A percentile compares a stretch with the other conserved stretches of the same genome.
Conservation (phyloP, 2,888 invertebrate genomes). For the Frankliniella intonsa region DNA sequence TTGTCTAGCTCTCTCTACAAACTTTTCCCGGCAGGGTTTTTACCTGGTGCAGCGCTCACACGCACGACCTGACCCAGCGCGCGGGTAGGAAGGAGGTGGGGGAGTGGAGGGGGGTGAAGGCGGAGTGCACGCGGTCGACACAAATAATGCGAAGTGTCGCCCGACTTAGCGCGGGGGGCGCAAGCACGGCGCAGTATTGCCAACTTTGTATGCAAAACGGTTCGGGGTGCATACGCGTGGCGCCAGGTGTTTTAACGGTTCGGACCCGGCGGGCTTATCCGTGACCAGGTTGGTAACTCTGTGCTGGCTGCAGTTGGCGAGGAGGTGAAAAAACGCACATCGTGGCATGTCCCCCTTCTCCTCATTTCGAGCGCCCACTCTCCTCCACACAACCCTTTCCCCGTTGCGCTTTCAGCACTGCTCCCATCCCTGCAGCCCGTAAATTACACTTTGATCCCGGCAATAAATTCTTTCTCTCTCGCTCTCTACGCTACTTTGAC, state of each 20-base stretch:
- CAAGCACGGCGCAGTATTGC: neutral
- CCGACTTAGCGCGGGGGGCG: neutral
- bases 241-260: neutral
- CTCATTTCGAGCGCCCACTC: neutral
- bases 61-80: too few species aligned
- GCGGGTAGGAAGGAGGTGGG: neutral
- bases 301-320: neutral
- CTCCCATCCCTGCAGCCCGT: neutral
- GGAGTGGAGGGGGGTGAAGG: neutral
- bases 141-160: neutral
- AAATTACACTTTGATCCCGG: conserved; percentile 19
- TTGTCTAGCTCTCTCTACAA: too few species aligned
- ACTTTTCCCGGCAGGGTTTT: too few species aligned
- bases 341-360: neutral
- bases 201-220: neutral
- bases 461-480: neutral
- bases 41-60: too few species aligned
- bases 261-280: neutral
- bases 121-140: neutral
- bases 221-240: neutral
- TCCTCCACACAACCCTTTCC: neutral
- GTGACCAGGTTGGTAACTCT: neutral
- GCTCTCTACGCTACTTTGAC: too few species aligned
- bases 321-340: neutral
- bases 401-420: neutral